Evolutionary conservation across 2,113 vertebrate species (phyloP).

Genomic region (Pyrgilauda ruficollis): DNA sequence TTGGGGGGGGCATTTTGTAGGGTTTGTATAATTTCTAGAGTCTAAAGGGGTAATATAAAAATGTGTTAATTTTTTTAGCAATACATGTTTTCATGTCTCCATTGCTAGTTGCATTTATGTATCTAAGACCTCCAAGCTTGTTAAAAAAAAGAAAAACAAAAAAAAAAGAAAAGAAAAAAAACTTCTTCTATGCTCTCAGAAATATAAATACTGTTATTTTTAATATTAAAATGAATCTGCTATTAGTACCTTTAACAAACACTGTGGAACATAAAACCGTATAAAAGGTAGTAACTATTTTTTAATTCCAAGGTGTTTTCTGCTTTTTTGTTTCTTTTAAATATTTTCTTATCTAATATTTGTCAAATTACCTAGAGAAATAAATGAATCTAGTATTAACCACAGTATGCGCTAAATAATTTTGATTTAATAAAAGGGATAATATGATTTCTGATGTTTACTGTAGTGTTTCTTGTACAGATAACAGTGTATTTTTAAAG

Average conservation of each 20-base stretch:
- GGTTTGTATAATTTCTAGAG: conserved; percentile 81
- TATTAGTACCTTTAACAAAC: conserved; percentile 82
- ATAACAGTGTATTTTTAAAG: conserved; percentile 95
- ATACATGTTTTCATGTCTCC: conserved; percentile 65
- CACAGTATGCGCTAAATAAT: conserved; percentile 79
- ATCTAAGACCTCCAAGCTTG: conserved; percentile 82
- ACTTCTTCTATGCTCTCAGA: conserved; percentile 77
- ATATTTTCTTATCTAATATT: conserved; percentile 97
- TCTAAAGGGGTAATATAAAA: conserved; percentile 78
- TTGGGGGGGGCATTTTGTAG: conserved; percentile 72
- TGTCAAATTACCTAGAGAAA: conserved; percentile 90
- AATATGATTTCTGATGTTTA: conserved; percentile 94
- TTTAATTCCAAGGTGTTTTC: conserved; percentile 88
- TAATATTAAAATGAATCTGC: conserved; percentile 82
- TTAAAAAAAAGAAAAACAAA: conserved; percentile 58
- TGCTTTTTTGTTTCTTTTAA: conserved; percentile 80
- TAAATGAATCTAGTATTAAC: conserved; percentile 96
- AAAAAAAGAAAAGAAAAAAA: conserved; percentile 41
- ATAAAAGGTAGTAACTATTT: conserved; percentile 89
- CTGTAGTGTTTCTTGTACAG: conserved; percentile 95
- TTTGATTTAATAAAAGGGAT: conserved; percentile 99
- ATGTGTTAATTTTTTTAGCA: conserved; percentile 66
- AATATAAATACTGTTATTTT: conserved; percentile 86
- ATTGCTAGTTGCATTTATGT: conserved; percentile 70
- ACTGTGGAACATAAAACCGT: conserved; percentile 82